Evolutionary conservation across 2,888 invertebrate species (phyloP).

Genomic region (Lamellibrachia satsuma): DNA sequence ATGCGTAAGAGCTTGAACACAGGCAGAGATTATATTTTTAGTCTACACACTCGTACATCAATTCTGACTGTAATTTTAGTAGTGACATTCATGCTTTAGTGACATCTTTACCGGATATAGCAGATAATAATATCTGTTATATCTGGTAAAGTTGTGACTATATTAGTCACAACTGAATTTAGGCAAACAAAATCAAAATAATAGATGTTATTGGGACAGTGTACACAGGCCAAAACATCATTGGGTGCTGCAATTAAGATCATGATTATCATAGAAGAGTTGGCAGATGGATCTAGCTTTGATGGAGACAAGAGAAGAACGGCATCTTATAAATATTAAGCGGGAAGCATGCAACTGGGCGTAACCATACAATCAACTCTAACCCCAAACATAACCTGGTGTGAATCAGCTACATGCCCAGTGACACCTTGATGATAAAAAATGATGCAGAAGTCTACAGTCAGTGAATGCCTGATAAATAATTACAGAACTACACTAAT

Average conservation of each 20-base stretch:
- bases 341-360: not conserved
- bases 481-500: not conserved
- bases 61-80: not conserved
- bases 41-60: not conserved
- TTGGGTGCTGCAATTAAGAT: not conserved
- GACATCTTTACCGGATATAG: not conserved
- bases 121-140: not conserved
- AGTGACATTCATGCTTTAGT: not conserved
- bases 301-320: not conserved
- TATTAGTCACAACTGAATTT: not conserved
- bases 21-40: not conserved
- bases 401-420: not conserved
- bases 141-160: no score
- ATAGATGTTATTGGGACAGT: not conserved
- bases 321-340: constrained; percentile 6
- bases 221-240: not conserved
- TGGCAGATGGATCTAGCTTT: not conserved
- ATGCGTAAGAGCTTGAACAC: not conserved
- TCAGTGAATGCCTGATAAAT: not conserved
- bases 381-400: not conserved
- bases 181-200: not conserved
- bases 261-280: not conserved
- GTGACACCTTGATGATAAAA: not conserved
- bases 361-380: not conserved
- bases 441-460: not conserved